Evolutionary conservation across 2,797 vertebrate genomes (phyloP), one percentile per base, ranked within the genome.

Genomic region (Gymnothorax javanicus): DNA sequence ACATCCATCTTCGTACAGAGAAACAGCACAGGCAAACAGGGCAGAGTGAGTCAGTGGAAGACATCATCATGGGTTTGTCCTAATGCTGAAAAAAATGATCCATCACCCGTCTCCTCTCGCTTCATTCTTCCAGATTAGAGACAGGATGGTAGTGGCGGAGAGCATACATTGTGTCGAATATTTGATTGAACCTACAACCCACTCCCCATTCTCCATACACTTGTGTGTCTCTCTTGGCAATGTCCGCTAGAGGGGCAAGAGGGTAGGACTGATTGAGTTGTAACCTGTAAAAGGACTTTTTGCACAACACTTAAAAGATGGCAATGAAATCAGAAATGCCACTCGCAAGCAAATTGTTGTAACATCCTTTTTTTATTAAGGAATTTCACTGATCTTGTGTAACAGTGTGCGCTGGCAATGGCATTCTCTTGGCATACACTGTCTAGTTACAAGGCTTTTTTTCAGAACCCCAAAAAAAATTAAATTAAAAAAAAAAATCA

Each of bases 351-450:
- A 54, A 54, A 79, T 79, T 20, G 50, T 79, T 79, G 75, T 79
- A 79, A 79, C 50, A 79, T 79, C 75, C 75, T 79, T 79, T 83
- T 93, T 93, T 93, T 93, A 88, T 59, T 83, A 92, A 93, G 93
- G 90, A 92, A 92, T 86, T 96, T 96, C 95, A 96, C 95, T 96
- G 94, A 95, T 90, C 91, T 92, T 91, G 90, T 86, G 90, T 93
- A 95, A 96, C 94, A 95, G 94, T 94, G 95, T 94, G 94, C 91
- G 91, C 90, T 85, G 92, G 91, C 87, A 81, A 79, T 81, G 85
- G 57, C 56, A 79, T 60, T 71, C 0, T 50, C 54, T 71, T 85
- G 60, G 43, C 54, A 73, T 85, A 85, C 84, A 85, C 62, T 17
- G 82, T 84, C 50, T 58, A 56, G 43, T 85, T 73, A 85, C 64